Base-by-base conservation (phyloP, 2,113 vertebrate genomes). In the Ia io region DNA sequence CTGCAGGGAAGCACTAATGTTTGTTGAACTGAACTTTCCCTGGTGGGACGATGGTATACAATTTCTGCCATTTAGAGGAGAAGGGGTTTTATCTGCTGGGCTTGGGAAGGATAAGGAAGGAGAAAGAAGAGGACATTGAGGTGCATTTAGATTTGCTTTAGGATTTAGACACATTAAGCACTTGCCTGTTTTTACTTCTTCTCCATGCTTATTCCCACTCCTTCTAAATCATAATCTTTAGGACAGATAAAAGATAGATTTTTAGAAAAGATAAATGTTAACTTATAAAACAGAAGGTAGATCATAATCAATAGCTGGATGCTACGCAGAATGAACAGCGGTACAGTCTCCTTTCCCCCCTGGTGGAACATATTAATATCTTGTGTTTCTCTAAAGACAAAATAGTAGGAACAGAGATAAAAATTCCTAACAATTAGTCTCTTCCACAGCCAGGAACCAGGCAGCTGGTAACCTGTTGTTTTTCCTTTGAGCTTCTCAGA, bases 391-490 rank as follows among this genome's bases (percentile, higher is more conserved):
- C 47, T 22, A 70, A 91, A 95, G 74, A 85, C 61, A 82, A 67
- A 82, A 77, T 59, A 51, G 42, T 22, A 42, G 20, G 59, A 69
- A 59, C 28, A 74, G 67, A 76, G 35, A 82, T 78, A 49, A 42
- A 63, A 47, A 95, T 88, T 77, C 77, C 82, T 85, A 63, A 82
- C 53, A 84, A 95, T 96, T 91, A 82, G 95, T 91, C 73, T 88
- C 84, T 47, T 63, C 77, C 73, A 73, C 73, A 88, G 73, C 88
- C 94, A 96, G 88, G 85, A 79, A 25, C 78, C 0, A 11, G 96
- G 69, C 94, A 95, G 95, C 95, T 95, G 96, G 97, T 37, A 88
- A 95, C 94, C 95, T 95, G 77, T 37, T 95, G 80, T 85, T 90
- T 93, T 47, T 65, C 92, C 85, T 95, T 84, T 95, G 77, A 95